Base-by-base conservation (phyloP, 35 echinoderm and acorn worm genomes). In the Chiridota heheva region DNA sequence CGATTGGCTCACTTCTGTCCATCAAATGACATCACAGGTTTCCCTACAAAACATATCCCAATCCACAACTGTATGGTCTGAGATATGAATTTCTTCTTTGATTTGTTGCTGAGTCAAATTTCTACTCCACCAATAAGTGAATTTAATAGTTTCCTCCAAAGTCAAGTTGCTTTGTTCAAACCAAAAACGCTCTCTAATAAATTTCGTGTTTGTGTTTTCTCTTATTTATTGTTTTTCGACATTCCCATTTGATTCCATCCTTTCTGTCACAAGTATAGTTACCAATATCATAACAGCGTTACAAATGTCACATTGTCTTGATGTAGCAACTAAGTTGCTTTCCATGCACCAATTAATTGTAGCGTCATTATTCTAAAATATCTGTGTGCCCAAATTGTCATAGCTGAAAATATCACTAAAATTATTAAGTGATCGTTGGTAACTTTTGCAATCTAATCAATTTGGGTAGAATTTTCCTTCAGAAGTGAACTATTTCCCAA, bases 41-140 rank as follows among this genome's bases (percentile, higher is more conserved):
- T 78, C 74, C 1, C 74, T 22, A 26, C 74, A 78, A 40, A 78
- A 78, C 74, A 60, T 78, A 15, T 60, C 74, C 38, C 74, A 78
- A 22, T 61, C 74, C 1, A 78, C 74, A 27, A 30, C 28, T 7
- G 74, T 78, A 41, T 60, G n/a, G 16, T 2, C 7, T 18, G 5
- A 16, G 2, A 78, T 1, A 38, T 28, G 13, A 7, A 78, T 16
- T 60, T 78, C 48, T 7, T 30, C 10, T 42, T n/a, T 3, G 18
- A 60, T 78, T 22, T 78, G 74, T 16, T 6, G 20, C 51, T 78
- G 51, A 20, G 51, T 78, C 35, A 78, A 37, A 41, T 41, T 20
- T 4, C 3, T 10, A 7, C 31, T 39, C 74, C 49, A 78, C 74
- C 74, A 78, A 26, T 78, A 78, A 38, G 53, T 61, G 10, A 78